phyloP scores from a whole-genome alignment of 2,113 vertebrate species.

The Eolophus roseicapilla region DNA sequence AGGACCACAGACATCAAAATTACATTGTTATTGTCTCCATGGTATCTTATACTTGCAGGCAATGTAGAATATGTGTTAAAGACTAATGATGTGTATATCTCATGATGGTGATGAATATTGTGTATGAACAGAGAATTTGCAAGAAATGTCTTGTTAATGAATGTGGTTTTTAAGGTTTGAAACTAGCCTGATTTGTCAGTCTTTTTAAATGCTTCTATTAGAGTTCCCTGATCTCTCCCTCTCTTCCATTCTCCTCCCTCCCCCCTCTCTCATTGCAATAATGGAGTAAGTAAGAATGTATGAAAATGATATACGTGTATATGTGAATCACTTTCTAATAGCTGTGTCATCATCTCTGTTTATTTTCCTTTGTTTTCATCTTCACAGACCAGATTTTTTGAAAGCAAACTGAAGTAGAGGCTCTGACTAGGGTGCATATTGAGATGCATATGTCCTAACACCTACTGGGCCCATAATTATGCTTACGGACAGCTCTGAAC shows the following conservation, averaged over 20 bases:
- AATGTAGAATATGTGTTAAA: background rate
- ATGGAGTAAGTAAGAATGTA: background rate
- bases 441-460: background rate
- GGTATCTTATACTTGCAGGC: background rate
- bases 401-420: background rate
- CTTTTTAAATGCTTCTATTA: background rate
- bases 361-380: background rate
- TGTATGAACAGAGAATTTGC: background rate
- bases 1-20: background rate
- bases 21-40: background rate
- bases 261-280: background rate
- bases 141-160: background rate
- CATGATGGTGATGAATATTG: rapidly evolving
- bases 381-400: background rate
- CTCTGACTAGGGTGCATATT: background rate
- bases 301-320: background rate
- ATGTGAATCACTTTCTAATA: background rate
- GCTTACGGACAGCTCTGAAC: background rate
- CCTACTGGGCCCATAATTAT: background rate
- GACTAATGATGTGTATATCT: background rate
- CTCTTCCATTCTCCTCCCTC: background rate
- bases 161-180: background rate
- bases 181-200: background rate
- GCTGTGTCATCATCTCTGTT: background rate
- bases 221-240: background rate